These are phyloP conservation scores for Peromyscus eremicus DNA, from an alignment of 2,797 vertebrate genomes.

Conservation along the genomic window DNA sequence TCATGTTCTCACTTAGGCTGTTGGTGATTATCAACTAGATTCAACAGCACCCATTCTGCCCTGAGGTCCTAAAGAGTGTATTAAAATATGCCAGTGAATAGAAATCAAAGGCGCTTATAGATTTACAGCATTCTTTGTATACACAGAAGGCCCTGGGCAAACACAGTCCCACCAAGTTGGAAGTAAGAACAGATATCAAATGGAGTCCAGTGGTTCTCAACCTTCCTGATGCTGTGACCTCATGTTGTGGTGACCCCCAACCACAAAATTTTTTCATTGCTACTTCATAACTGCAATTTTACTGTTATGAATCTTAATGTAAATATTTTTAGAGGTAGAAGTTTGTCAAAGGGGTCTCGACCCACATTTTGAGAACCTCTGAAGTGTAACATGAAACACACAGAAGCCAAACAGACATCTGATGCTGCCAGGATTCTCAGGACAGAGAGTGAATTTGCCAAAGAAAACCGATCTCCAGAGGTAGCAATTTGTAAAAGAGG, in stretches of 20 bases:
- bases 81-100: constrained; percentile 78
- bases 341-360: not conserved
- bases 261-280: not conserved
- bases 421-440: constrained; percentile 69
- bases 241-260: not conserved
- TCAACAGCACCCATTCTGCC: constrained; percentile 78
- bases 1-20: constrained; percentile 52
- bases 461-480: constrained; percentile 81
- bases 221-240: not conserved
- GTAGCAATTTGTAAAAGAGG: constrained; percentile 74
- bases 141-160: constrained; percentile 73
- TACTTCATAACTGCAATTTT: not conserved
- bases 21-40: constrained; percentile 78
- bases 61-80: constrained; percentile 58
- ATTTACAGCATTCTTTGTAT: constrained; percentile 76
- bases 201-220: constrained; percentile 19
- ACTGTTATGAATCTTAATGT: not conserved
- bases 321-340: not conserved
- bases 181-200: constrained; percentile 84
- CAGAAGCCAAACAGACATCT: constrained; percentile 74
- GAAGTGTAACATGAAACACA: constrained; percentile 76
- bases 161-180: constrained; percentile 80
- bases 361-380: not conserved
- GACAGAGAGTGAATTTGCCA: constrained; percentile 73
- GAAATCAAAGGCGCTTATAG: constrained; percentile 79